These are phyloP conservation scores for Colaptes auratus DNA, from an alignment of 2,113 vertebrate genomes.

Conservation along the genomic window DNA sequence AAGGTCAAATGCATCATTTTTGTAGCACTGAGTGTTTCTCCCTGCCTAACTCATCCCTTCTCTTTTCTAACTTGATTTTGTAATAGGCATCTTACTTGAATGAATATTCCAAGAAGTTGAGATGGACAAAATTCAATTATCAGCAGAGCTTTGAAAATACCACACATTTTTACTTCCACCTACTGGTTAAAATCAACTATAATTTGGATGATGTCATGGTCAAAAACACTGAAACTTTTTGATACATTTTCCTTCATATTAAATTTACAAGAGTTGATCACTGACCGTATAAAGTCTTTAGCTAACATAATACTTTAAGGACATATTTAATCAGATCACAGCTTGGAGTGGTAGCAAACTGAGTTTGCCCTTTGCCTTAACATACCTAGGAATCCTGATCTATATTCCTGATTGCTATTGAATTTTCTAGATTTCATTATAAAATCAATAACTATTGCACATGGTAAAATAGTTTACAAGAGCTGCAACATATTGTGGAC, in stretches of 20 bases:
- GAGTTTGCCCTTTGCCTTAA: conserved; percentile 79
- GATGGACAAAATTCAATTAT: neutral
- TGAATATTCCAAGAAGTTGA: conserved; percentile 24
- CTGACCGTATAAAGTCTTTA: conserved; percentile 66
- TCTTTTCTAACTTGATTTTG: conserved; percentile 16
- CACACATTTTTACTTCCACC: neutral
- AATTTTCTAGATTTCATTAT: conserved; percentile 89
- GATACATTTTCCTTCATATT: neutral
- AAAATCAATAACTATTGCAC: conserved; percentile 86
- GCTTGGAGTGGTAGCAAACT: conserved; percentile 77
- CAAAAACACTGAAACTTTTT: neutral
- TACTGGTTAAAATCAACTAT: neutral
- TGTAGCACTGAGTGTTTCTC: neutral
- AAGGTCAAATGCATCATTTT: conserved; percentile 45
- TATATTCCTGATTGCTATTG: conserved; percentile 87
- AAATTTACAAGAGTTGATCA: conserved; percentile 13
- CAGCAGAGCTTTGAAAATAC: neutral
- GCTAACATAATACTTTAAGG: conserved; percentile 73
- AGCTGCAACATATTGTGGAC: conserved; percentile 81
- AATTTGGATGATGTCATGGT: neutral
- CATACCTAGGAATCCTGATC: conserved; percentile 82
- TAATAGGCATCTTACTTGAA: neutral
- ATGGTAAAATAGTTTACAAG: conserved; percentile 84
- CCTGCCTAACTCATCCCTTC: neutral
- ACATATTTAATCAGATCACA: conserved; percentile 79